Evolutionary conservation across 2,797 vertebrate species (phyloP), one percentile per base, ranked within the genome.

Genomic region (Calcarius lapponicus): DNA sequence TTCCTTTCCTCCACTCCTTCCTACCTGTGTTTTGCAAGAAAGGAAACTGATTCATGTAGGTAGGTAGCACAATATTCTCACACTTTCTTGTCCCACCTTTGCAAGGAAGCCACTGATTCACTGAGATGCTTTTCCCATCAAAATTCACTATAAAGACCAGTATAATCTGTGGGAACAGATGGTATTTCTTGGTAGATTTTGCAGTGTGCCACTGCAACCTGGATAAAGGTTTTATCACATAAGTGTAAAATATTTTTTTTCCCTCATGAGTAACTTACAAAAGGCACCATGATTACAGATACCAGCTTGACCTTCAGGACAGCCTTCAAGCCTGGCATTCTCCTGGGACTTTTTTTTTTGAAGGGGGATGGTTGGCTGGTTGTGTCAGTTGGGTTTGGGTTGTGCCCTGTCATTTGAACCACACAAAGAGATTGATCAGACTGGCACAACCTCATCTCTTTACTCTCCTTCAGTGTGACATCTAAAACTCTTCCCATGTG

Each of bases 41-140:
- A 78, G 62, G 36, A 80, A 76, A 54, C 9, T 36, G 47, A 71
- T 69, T 83, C 17, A 11, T 7, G 10, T 45, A 11, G 34, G 42
- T 60, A 50, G 40, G 61, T 45, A 51, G 25, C 58, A 42, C 0
- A 1, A 47, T 78, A 57, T 32, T 36, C 28, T 47, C 2, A 0
- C 25, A 16, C 17, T 48, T 92, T 51, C 72, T 81, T 69, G 60
- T 88, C 26, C 36, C 18, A 18, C 26, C 56, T 90, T 60, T 81
- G 54, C 29, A 58, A 82, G 54, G 50, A 73, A 66, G 58, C 53
- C 8, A 58, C 34, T 75, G 70, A 58, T 86, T 81, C 70, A 58
- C 48, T 64, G 58, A 79, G 62, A 31, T 79, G n/a, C 43, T 73
- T 81, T 84, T 84, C 62, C 42, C 61, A 47, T 38, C 48, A 86